Percentiles rank a stretch among this genome's conserved stretches.
Conservation (phyloP, 2,113 vertebrate genomes). For the Paradoxurus hermaphroditus region DNA sequence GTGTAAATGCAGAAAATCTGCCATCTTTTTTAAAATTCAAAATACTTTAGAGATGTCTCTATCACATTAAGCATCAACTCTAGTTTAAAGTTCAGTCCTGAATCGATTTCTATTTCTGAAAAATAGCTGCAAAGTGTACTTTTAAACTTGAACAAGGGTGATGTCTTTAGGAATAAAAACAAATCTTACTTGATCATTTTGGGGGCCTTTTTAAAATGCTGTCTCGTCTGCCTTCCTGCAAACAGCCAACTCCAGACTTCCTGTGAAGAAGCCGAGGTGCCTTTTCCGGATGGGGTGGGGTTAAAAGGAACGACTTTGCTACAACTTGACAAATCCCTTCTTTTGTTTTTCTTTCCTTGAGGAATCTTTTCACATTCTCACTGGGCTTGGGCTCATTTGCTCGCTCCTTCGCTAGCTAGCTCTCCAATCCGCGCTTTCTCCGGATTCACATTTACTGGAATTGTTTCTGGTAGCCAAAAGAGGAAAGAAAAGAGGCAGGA, state of each 20-base stretch:
- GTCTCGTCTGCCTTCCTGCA: constrained; percentile 80
- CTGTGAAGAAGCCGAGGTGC: constrained; percentile 25
- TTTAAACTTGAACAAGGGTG: constrained; percentile 81
- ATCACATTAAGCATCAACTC: constrained; percentile 81
- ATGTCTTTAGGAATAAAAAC: constrained; percentile 87
- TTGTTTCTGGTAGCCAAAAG: constrained; percentile 58
- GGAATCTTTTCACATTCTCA: constrained; percentile 35
- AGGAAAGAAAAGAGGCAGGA: constrained; percentile 22
- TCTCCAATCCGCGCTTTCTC: constrained; percentile 3
- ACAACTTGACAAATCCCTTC: constrained; percentile 56
- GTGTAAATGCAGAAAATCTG: constrained; percentile 86
- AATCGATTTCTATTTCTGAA: constrained; percentile 79
- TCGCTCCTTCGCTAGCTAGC: neutral
- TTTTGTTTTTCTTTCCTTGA: constrained; percentile 7
- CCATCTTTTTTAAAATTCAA: constrained; percentile 84
- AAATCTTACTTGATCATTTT: constrained; percentile 94
- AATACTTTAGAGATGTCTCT: constrained; percentile 86
- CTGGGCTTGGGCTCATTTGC: neutral
- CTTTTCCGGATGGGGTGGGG: neutral
- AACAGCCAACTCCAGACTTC: constrained; percentile 52
- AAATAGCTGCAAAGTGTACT: constrained; percentile 81
- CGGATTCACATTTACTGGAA: constrained; percentile 70
- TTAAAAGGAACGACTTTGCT: constrained; percentile 41
- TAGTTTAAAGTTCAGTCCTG: constrained; percentile 83
- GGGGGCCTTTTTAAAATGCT: constrained; percentile 83